These are phyloP conservation scores for Elegia similella DNA, from an alignment of 2,888 invertebrate species.

Conservation along the genomic window DNA sequence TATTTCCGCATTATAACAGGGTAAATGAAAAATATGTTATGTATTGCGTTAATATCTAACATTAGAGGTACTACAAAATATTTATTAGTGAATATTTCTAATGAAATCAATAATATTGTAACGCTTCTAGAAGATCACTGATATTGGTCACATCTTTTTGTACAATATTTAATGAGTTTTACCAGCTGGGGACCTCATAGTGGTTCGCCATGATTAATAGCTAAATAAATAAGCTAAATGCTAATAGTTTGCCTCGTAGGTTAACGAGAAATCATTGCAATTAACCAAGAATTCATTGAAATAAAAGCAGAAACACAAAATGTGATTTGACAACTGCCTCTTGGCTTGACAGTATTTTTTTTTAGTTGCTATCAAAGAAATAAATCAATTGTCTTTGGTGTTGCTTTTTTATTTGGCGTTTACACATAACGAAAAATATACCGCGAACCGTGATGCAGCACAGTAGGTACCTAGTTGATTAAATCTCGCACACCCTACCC, in stretches of 20 bases:
- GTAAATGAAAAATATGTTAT: neutral
- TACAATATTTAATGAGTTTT: conserved; percentile 35
- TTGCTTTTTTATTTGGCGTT: neutral
- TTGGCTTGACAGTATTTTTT: neutral
- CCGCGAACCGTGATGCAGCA: too few species aligned
- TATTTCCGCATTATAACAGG: neutral
- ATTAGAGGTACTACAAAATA: neutral
- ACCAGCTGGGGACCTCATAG: conserved; percentile 96
- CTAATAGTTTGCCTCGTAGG: neutral
- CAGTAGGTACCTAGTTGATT: too few species aligned
- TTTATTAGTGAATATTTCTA: neutral
- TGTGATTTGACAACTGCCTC: neutral
- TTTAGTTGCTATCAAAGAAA: neutral
- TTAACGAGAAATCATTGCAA: conserved; percentile 3
- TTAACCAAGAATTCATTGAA: neutral
- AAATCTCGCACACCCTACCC: too few species aligned
- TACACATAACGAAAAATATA: conserved; percentile 8
- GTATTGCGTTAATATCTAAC: neutral
- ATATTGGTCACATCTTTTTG: neutral
- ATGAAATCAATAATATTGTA: neutral
- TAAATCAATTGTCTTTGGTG: neutral
- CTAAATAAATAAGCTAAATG: neutral
- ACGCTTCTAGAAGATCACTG: conserved; percentile 8
- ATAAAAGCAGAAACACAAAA: neutral
- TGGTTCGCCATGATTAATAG: conserved; percentile 87